phyloP scores from a whole-genome alignment of 2,888 invertebrate genomes.

The Latrodectus elegans region DNA sequence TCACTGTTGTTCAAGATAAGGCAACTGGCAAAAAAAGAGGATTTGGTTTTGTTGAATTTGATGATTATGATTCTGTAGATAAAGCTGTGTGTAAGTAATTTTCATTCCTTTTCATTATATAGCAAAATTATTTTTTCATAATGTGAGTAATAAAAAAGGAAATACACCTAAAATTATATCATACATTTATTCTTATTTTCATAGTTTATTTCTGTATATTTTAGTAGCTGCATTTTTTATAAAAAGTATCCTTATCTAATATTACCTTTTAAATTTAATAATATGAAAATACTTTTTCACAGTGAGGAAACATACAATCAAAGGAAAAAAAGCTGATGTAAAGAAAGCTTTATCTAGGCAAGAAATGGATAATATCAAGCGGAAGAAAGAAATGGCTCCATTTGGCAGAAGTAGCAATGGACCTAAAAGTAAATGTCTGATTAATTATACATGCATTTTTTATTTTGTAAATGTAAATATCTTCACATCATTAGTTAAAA shows the following conservation, averaged over 20 bases:
- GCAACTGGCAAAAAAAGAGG: constrained; percentile 95
- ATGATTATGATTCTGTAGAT: constrained; percentile 97
- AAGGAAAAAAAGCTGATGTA: constrained; percentile 89
- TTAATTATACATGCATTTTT: background rate
- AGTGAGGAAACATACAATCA: constrained; percentile 82
- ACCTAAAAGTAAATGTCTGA: constrained; percentile 26
- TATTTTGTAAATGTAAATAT: too few species aligned
- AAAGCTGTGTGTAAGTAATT: constrained; percentile 90
- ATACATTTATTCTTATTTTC: background rate
- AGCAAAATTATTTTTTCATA: background rate
- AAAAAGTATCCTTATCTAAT: background rate
- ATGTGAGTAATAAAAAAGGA: background rate
- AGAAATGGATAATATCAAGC: constrained; percentile 83
- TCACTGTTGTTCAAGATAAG: constrained; percentile 92
- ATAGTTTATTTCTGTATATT: background rate
- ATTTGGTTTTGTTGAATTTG: constrained; percentile 97
- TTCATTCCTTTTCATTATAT: too few species aligned
- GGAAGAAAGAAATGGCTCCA: constrained; percentile 69
- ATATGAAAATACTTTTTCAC: background rate
- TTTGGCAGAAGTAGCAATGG: constrained; percentile 47
- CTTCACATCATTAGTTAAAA: too few species aligned
- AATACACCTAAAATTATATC: background rate
- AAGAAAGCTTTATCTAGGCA: constrained; percentile 93
- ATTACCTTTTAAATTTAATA: background rate
- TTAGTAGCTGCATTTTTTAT: background rate